A percentile compares a stretch with the other conserved stretches of the same genome.
These are phyloP conservation scores for Oncorhynchus clarkii DNA, from an alignment of 2,113 vertebrate species.

Conservation along the genomic window DNA sequence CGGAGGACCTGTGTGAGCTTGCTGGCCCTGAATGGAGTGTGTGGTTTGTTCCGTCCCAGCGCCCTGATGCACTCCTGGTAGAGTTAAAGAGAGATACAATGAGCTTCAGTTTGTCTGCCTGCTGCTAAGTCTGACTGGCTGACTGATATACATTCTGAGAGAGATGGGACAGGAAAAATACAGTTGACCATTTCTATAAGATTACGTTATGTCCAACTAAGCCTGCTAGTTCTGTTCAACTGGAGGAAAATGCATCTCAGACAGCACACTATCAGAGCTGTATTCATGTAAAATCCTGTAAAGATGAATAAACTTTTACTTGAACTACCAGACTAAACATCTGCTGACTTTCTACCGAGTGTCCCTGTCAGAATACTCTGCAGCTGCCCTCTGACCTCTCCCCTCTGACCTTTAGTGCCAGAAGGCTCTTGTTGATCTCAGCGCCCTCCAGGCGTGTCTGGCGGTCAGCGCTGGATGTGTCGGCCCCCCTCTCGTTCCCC, in stretches of 20 bases:
- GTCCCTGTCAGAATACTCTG: background rate
- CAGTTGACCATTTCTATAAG: too few relatives aligned
- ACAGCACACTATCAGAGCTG: too few relatives aligned
- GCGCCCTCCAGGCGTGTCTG: slow-evolving; percentile 96
- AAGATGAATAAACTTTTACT: too few relatives aligned
- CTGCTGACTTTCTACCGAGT: background rate
- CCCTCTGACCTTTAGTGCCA: slow-evolving; percentile 90
- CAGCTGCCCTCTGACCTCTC: slow-evolving; percentile 12
- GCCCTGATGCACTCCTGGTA: slow-evolving; percentile 96
- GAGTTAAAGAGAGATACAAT: background rate
- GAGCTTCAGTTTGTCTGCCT: too few relatives aligned
- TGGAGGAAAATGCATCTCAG: too few relatives aligned
- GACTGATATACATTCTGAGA: background rate
- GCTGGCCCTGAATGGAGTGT: slow-evolving; percentile 97
- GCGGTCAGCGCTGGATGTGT: slow-evolving; percentile 97
- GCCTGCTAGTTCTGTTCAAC: too few relatives aligned
- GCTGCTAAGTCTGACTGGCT: too few relatives aligned
- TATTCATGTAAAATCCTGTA: too few relatives aligned
- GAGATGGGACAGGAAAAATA: too few relatives aligned
- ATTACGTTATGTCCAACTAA: too few relatives aligned
- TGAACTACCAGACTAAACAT: background rate
- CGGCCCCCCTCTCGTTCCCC: slow-evolving; percentile 95
- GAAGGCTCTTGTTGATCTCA: slow-evolving; percentile 98
- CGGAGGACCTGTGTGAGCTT: slow-evolving; percentile 98
- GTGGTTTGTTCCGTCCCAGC: slow-evolving; percentile 94